These are phyloP conservation scores for Uloborus diversus DNA, from an alignment of 1,140 invertebrate genomes.

Conservation along the genomic window DNA sequence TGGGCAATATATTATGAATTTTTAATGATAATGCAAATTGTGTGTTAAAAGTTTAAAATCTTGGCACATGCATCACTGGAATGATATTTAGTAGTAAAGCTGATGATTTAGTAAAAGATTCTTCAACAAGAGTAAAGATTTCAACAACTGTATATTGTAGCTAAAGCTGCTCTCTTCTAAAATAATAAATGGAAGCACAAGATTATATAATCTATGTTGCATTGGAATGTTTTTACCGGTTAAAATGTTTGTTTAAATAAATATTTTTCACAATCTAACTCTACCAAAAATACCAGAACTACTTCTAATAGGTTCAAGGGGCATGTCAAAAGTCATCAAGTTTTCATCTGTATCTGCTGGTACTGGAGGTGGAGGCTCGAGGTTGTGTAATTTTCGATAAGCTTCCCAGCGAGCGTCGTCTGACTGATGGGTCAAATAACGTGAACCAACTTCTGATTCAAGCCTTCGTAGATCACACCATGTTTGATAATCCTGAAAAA, in stretches of 20 bases:
- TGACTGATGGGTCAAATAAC: conserved; percentile 95
- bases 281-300: conserved; percentile 38
- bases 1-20: too few relatives aligned
- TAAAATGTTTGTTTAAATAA: too few relatives aligned
- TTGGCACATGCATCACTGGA: not conserved
- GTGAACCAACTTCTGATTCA: conserved; percentile 80
- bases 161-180: not conserved
- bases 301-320: conserved; percentile 14
- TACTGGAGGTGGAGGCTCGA: conserved; percentile 50
- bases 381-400: conserved; percentile 66
- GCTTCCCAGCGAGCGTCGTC: conserved; percentile 91
- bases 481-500: conserved; percentile 86
- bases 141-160: not conserved
- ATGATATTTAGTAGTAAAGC: not conserved
- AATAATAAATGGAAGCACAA: not conserved
- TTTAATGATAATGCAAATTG: too few relatives aligned
- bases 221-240: not conserved
- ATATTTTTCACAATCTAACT: conserved; percentile 30
- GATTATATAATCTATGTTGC: not conserved
- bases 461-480: conserved; percentile 93
- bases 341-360: conserved; percentile 45
- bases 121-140: not conserved
- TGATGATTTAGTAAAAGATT: not conserved
- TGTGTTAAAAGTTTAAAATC: not conserved
- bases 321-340: conserved; percentile 29